Conservation (phyloP, 2,797 vertebrate species). For the Hydrocynus forskahlii region DNA sequence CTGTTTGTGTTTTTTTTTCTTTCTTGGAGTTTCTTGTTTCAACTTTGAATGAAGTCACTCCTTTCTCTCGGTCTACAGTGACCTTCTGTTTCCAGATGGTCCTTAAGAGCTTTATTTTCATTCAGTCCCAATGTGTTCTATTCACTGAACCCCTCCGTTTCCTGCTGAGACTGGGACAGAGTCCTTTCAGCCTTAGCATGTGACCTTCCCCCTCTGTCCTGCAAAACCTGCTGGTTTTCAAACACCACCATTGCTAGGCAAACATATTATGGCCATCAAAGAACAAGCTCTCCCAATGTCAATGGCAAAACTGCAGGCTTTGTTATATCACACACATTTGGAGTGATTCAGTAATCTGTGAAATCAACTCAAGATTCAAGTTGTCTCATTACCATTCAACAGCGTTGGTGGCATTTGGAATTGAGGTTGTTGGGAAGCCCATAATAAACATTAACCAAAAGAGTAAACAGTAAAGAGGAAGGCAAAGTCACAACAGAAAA, state of each 20-base stretch:
- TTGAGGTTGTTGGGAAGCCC: too few species aligned
- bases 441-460: too few species aligned
- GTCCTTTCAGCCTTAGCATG: background rate
- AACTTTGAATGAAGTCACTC: background rate
- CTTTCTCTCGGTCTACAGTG: constrained; percentile 18
- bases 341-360: background rate
- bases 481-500: background rate
- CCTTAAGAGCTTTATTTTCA: background rate
- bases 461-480: too few species aligned
- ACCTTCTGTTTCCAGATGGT: constrained; percentile 30
- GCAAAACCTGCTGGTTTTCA: constrained; percentile 8
- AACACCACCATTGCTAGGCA: background rate
- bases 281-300: background rate
- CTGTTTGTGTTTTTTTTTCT: constrained; percentile 12
- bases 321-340: background rate
- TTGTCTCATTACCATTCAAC: background rate
- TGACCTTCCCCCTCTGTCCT: background rate
- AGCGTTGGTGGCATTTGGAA: too few species aligned
- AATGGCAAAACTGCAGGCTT: background rate
- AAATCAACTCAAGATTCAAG: background rate
- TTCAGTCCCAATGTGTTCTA: background rate
- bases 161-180: background rate
- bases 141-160: background rate
- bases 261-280: background rate
- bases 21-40: constrained; percentile 7